Conservation (phyloP, 2,797 vertebrate genomes). For the Hapalemur alaotrensis region DNA sequence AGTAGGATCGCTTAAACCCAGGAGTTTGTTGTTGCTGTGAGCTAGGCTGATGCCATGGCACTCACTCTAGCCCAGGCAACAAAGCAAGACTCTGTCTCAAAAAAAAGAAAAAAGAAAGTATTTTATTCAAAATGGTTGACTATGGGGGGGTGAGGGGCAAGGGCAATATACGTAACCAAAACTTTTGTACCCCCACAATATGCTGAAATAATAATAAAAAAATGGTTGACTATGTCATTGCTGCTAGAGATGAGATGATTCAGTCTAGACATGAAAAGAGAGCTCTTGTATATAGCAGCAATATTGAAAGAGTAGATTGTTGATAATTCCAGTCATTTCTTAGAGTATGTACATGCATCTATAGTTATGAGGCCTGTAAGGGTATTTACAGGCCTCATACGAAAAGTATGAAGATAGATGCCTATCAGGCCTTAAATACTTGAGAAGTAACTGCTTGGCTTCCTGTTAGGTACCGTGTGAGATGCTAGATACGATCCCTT, state of each 20-base stretch:
- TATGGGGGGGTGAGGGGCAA: too few species aligned
- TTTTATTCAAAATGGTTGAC: slow-evolving; percentile 39
- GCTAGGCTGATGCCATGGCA: too few species aligned
- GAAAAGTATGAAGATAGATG: not conserved
- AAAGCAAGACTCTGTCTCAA: too few species aligned
- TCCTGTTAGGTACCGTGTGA: not conserved
- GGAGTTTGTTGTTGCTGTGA: too few species aligned
- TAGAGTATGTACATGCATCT: not conserved
- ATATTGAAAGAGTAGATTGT: not conserved
- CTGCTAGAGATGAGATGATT: slow-evolving; percentile 42
- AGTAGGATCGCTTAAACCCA: too few species aligned
- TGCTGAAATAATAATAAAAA: not conserved
- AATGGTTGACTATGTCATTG: slow-evolving; percentile 52
- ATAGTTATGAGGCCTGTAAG: not conserved
- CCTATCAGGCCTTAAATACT: not conserved
- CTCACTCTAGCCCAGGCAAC: too few species aligned
- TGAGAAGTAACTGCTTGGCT: not conserved
- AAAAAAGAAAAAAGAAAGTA: too few species aligned
- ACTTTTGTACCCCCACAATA: too few species aligned
- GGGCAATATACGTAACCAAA: too few species aligned
- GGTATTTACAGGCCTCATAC: not conserved
- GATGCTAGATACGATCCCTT: not conserved
- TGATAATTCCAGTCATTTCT: not conserved
- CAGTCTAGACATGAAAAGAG: not conserved
- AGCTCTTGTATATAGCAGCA: not conserved